phyloP scores from a whole-genome alignment of 2,113 vertebrate species.

The Spea bombifrons region DNA sequence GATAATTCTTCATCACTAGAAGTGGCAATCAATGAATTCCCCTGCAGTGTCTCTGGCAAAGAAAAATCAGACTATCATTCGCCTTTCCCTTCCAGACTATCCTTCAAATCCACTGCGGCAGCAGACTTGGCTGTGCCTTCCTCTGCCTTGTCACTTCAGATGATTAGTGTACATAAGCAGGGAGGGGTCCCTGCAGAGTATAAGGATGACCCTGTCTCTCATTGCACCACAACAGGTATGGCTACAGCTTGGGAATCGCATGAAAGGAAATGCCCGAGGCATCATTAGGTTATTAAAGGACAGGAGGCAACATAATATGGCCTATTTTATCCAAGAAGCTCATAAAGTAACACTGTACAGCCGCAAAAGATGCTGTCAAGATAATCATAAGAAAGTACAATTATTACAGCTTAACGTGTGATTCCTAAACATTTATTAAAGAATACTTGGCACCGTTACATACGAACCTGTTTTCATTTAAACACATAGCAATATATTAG shows the following conservation, averaged over 20 bases:
- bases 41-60: conserved; percentile 4
- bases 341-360: too few relatives aligned
- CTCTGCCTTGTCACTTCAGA: conserved; percentile 13
- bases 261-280: background rate
- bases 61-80: conserved; percentile 13
- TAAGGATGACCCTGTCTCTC: background rate
- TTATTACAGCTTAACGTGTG: too few relatives aligned
- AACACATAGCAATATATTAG: too few relatives aligned
- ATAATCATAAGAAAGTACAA: too few relatives aligned
- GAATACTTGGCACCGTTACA: too few relatives aligned
- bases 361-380: background rate
- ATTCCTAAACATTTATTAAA: too few relatives aligned
- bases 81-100: conserved; percentile 9
- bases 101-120: conserved; percentile 26
- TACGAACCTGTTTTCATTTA: too few relatives aligned
- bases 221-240: background rate
- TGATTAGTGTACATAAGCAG: conserved; percentile 6
- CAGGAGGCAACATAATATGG: background rate
- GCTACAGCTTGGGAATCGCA: background rate
- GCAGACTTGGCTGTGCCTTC: background rate
- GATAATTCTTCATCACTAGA: background rate
- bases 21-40: background rate
- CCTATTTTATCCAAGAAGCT: background rate
- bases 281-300: conserved; percentile 8
- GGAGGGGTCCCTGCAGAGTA: conserved; percentile 1